Evolutionary conservation across 2,888 invertebrate species (phyloP), one percentile per base, ranked within the genome.

Genomic region (Drosophila peninsularis): DNA sequence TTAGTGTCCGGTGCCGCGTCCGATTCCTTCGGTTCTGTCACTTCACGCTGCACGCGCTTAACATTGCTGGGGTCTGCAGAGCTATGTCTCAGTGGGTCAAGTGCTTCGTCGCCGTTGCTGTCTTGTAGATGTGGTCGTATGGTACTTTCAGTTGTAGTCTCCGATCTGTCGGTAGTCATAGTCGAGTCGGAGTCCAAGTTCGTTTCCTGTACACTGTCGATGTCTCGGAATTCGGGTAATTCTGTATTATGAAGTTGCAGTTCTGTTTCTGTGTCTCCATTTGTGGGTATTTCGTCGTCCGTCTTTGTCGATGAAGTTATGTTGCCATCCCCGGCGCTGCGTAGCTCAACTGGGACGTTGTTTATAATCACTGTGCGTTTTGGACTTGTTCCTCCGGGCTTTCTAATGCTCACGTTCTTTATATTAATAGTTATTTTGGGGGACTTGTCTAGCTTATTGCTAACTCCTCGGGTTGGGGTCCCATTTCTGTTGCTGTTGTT

Each of bases 281-380:
- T 10, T 19, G n/a, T 9, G 2, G 17, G 21, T 39, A 3, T 3
- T 9, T 67, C 32, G 14, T 6, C 3, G 11, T 53, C 44, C 34
- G 62, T 66, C 27, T 54, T 63, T 21, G 47, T 64, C 27, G 30
- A 39, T 7, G 27, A 5, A 3, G 66, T 68, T 10, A 32, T 32
- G 42, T 74, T 75, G 1, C 34, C 69, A 6, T 62, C 50, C 1
- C 24, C 54, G 41, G 89, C 89, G 42, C 76, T 89, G n/a, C 92
- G 75, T 3, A 92, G 61, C 55, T 92, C 91, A 24, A 92, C 79
- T 37, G 92, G 88, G 14, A 92, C 81, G 71, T 92, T 92, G 63
- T 92, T 91, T 3, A 92, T 88, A n/a, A 91, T 69, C 11, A 91
- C 89, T 7, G 90, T 91, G 2, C 89, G 82, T 66, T 90, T 82